Conservation (phyloP, 2,797 vertebrate species). For the Sparus aurata region DNA sequence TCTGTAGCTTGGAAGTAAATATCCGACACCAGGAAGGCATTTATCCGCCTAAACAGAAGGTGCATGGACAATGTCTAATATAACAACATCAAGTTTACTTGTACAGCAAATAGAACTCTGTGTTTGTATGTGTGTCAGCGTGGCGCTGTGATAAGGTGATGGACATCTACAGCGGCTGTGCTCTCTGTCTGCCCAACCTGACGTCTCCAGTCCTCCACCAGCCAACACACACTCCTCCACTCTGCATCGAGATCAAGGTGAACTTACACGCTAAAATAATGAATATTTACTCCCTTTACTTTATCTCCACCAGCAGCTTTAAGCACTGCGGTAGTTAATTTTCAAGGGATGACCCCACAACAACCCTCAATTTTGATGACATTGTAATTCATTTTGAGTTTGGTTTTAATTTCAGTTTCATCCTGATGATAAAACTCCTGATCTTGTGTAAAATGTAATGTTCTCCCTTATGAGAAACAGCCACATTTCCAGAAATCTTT, state of each 20-base stretch:
- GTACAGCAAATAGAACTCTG: too few relatives aligned
- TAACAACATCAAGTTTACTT: too few relatives aligned
- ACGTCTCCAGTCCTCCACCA: constrained; percentile 89
- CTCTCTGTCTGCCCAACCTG: constrained; percentile 96
- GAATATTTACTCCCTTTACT: too few relatives aligned
- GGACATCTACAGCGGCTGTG: constrained; percentile 95
- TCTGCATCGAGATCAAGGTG: constrained; percentile 98
- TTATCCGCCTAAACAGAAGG: not conserved
- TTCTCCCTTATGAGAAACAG: not conserved
- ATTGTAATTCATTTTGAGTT: not conserved
- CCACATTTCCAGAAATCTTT: not conserved
- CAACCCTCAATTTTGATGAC: too few relatives aligned
- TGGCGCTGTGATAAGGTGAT: constrained; percentile 97
- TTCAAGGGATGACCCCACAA: too few relatives aligned
- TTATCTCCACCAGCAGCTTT: too few relatives aligned
- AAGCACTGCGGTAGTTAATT: too few relatives aligned
- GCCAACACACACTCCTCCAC: constrained; percentile 89
- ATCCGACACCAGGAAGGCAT: too few relatives aligned
- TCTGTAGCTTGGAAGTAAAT: too few relatives aligned
- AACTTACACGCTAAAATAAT: not conserved
- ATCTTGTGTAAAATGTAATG: not conserved
- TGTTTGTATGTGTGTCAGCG: constrained; percentile 77
- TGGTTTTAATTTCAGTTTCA: not conserved
- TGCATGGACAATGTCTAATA: not conserved
- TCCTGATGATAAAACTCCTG: not conserved